Evolutionary conservation across 1,140 invertebrate genomes (phyloP), one percentile per base, ranked within the genome.

Genomic region (Megalonaias nervosa): DNA sequence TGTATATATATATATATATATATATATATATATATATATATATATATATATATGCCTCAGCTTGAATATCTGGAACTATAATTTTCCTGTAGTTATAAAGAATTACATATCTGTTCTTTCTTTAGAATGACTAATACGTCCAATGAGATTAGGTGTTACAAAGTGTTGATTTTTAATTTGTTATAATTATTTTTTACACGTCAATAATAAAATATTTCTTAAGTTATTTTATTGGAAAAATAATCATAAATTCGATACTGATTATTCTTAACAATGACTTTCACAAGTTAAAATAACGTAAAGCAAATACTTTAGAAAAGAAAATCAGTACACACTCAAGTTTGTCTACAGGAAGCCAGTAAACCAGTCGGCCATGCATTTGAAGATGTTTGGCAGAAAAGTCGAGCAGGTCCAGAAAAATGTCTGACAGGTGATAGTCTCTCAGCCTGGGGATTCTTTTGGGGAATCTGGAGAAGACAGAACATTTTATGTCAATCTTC

Each of bases 341-440:
- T 82, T 82, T 86, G 77, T 95, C 95, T 70, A 97, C 92, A 68
- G 98, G 98, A 86, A 97, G 94, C 97, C 97, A 99, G 91, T 94
- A 97, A 0, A 98, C 96, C 19, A 99, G 91, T 83, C 95, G 91
- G 0, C 96, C 95, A 56, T 94, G 93, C 6, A 96, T 74, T 82
- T 92, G 93, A 60, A 99, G 92, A 92, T 96, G 94, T 77, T 92
- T 93, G 0, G 94, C 94, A 11, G 96, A 93, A 91, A 98, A 97
- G 79, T 93, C 92, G 17, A 99, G 90, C 26, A 99, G 90, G 92
- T 99, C 97, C 67, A 91, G 92, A 84, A 95, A 96, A 59, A 99
- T 94, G 80, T 96, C 93, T 4, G 93, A 92, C 72, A 98, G 90
- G 38, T 93, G 93, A 84, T 99, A 99, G 66, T 94, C 94, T n/a